phyloP scores from a whole-genome alignment of 2,888 invertebrate species.

The Clunio marinus region DNA sequence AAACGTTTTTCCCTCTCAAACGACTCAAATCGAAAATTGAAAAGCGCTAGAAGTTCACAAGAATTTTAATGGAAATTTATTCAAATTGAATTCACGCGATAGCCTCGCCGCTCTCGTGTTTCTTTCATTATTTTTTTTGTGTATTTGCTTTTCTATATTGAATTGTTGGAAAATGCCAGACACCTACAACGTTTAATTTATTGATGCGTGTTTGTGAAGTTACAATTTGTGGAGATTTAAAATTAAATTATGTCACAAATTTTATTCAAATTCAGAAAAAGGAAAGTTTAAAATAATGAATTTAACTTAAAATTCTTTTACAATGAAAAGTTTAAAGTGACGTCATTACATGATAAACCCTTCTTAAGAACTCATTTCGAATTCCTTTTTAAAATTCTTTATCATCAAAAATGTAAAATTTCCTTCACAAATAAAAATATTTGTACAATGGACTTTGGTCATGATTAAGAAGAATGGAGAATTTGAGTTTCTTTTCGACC shows the following conservation, averaged over 20 bases:
- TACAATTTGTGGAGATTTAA: not conserved
- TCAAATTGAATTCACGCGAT: conserved; percentile 38
- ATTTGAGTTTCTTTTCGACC: too few relatives aligned
- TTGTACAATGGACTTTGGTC: too few relatives aligned
- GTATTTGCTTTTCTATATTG: not conserved
- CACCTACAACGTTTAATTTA: not conserved
- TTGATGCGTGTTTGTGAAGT: not conserved
- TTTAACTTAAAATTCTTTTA: too few relatives aligned
- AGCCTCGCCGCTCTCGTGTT: not conserved
- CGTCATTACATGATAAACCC: too few relatives aligned
- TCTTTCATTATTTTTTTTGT: too few relatives aligned
- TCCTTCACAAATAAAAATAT: too few relatives aligned
- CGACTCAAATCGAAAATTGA: conserved; percentile 13
- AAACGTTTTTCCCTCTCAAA: conserved; percentile 3
- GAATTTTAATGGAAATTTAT: conserved; percentile 22
- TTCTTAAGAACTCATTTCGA: too few relatives aligned
- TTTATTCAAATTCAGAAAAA: not conserved
- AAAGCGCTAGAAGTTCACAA: conserved; percentile 34
- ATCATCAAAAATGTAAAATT: too few relatives aligned
- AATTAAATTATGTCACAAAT: not conserved
- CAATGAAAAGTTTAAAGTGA: too few relatives aligned
- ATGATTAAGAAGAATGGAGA: too few relatives aligned
- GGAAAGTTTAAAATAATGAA: too few relatives aligned
- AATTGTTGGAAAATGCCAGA: conserved; percentile 21
- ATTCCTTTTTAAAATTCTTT: too few relatives aligned